Evolutionary conservation across 2,797 vertebrate species (phyloP), one percentile per base, ranked within the genome.

Genomic region (Lacerta bilineata): DNA sequence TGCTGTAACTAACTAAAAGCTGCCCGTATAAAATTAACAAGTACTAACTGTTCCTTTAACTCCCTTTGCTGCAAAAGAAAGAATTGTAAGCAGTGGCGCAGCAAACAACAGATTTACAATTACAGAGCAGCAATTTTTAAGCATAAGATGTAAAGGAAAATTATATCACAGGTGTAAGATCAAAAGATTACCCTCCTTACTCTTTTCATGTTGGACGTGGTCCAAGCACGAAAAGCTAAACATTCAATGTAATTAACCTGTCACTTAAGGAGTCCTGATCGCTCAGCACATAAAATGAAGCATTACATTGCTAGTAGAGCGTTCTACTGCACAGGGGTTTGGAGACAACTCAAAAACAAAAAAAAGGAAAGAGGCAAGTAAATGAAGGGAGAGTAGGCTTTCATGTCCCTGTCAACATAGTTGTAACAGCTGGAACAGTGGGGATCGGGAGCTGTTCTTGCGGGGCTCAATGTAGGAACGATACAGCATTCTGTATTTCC

Each of bases 221-320:
- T 95, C 95, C 96, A 97, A 95, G 90, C 92, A 93, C 95, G 97
- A 91, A 90, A 95, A 79, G 74, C 88, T 97, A 91, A 92, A 90
- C 92, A 72, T 91, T 87, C 83, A 89, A 93, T 96, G 93, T 97
- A 97, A 97, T 98, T 97, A 98, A 97, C 94, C 92, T 94, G 95
- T 95, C 95, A 94, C 89, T 94, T 85, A 94, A 96, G 94, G 95
- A 96, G 93, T 87, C 91, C 71, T 79, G 87, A 90, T 88, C 5
- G 59, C n/a, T 89, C 85, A 84, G 89, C 82, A 81, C 80, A 43
- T 84, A 91, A 76, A 90, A 84, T 86, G 86, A 93, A 91, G 90
- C 90, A 91, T 89, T 36, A 82, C 86, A 80, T 17, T 83, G 71
- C 61, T 75, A 66, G 27, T 8, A 39, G 69, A 85, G 43, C 50